Base-by-base conservation (phyloP, 1,140 invertebrate genomes). In the Nautilus pompilius region DNA sequence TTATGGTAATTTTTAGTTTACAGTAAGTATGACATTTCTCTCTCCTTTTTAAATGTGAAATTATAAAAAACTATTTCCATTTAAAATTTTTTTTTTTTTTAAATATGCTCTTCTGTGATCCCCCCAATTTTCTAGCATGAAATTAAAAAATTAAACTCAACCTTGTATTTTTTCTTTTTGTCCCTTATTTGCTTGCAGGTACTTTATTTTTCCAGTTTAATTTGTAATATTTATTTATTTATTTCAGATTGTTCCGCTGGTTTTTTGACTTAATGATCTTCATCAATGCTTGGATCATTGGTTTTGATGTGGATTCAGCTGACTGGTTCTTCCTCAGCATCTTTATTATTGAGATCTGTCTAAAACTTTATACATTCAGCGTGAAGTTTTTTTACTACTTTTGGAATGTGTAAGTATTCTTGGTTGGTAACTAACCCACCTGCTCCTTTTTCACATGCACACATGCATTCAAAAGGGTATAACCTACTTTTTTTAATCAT, bases 241-340 rank as follows among this genome's bases (percentile, higher is more conserved):
- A 48, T 73, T 76, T 33, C 69, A 84, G 83, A 63, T 78, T 71
- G 62, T 87, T 86, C 66, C 77, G 83, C 22, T 82, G 81, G 45
- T 79, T 81, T 34, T 86, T 86, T 79, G 85, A 86, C 65, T 59
- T 83, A 26, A 67, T 86, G 62, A 86, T 86, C 58, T 70, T 86
- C 30, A 34, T 85, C 5, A 86, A 87, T 78, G 85, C 85, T 15
- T 73, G 85, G 53, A 81, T 85, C 61, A 85, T 87, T 67, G 84
- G 80, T 1, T 72, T 85, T 64, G 78, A 83, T 75, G 58, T 82
- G 17, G 79, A 84, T 36, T 70, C 70, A 24, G 80, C 82, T 5
- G 85, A 87, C 65, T 85, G 83, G 83, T 76, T 80, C 41, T 85
- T 86, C 66, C 71, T 87, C 5, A 57, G 67, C 3, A 63, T 82